A percentile compares a stretch with the other conserved stretches of the same genome.
These are phyloP conservation scores for Drosophila lacicola DNA, from an alignment of 2,888 invertebrate genomes.

Conservation along the genomic window DNA sequence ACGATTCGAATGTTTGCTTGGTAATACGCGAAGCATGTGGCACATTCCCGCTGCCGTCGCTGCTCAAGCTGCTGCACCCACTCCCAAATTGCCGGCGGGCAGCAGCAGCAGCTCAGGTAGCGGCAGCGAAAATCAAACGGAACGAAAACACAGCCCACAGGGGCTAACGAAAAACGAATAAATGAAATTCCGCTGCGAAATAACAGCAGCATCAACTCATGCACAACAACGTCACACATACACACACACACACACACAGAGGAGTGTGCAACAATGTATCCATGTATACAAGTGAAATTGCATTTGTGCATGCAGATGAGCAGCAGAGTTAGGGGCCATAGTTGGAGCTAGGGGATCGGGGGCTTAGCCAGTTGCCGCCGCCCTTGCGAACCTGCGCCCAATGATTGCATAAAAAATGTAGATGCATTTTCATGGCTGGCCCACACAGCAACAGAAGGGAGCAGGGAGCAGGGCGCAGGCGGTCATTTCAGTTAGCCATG, in stretches of 20 bases:
- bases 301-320: slow-evolving; percentile 67
- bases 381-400: slow-evolving; percentile 11
- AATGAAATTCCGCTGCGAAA: slow-evolving; percentile 64
- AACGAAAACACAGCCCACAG: slow-evolving; percentile 46
- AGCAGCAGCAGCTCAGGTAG: slow-evolving; percentile 22
- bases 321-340: slow-evolving; percentile 12
- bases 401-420: slow-evolving; percentile 62
- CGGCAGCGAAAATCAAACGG: slow-evolving; percentile 57
- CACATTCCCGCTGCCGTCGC: slow-evolving; percentile 9
- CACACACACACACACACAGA: slow-evolving; percentile 10
- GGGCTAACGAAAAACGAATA: slow-evolving; percentile 57
- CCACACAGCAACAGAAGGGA: not conserved
- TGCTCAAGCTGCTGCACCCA: slow-evolving; percentile 1
- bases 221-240: slow-evolving; percentile 27
- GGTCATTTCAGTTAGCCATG: slow-evolving; percentile 24
- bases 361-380: slow-evolving; percentile 1
- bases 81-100: not conserved
- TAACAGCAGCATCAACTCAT: slow-evolving; percentile 36
- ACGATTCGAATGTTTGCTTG: slow-evolving; percentile 76
- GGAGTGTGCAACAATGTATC: slow-evolving; percentile 35
- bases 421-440: slow-evolving; percentile 34
- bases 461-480: not conserved
- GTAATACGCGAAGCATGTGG: slow-evolving; percentile 61
- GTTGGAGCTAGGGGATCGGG: not conserved
- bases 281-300: slow-evolving; percentile 63